Conservation (phyloP, 2,113 vertebrate genomes). For the Hippocampus comes region DNA sequence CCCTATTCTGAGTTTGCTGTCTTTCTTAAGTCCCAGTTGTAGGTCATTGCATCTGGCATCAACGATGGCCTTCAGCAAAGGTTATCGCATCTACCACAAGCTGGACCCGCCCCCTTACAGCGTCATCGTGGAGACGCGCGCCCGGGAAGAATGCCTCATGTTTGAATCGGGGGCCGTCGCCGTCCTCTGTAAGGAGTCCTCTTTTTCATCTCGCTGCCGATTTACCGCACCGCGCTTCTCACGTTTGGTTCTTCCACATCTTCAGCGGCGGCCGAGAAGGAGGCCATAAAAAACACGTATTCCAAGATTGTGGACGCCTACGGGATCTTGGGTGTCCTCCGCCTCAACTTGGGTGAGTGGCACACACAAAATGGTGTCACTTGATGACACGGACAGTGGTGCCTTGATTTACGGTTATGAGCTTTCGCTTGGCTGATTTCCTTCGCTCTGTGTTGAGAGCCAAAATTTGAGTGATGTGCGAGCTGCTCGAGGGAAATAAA, state of each 20-base stretch:
- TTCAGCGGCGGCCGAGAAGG: constrained; percentile 89
- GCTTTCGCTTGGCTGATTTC: background rate
- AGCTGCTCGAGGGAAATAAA: no score
- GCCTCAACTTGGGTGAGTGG: constrained; percentile 91
- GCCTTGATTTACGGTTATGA: background rate
- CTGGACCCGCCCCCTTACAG: constrained; percentile 94
- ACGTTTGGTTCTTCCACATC: constrained; percentile 15
- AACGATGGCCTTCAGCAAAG: constrained; percentile 97
- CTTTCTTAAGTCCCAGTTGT: constrained; percentile 39
- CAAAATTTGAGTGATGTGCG: no score
- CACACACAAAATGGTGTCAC: background rate
- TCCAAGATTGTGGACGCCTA: constrained; percentile 93
- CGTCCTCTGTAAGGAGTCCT: constrained; percentile 85
- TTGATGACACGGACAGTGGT: background rate
- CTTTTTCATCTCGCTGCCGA: background rate
- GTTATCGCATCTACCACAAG: constrained; percentile 94
- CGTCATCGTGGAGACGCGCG: constrained; percentile 88
- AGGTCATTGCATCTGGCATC: constrained; percentile 44
- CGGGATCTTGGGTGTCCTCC: constrained; percentile 90
- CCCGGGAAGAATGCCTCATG: constrained; percentile 92
- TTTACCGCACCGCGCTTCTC: background rate
- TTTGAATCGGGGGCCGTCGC: constrained; percentile 96
- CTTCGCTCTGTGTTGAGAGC: no score
- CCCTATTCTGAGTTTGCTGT: background rate
- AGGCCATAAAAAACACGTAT: constrained; percentile 87